Base-by-base conservation (phyloP, 1,140 invertebrate genomes). In the Drosophila teissieri region DNA sequence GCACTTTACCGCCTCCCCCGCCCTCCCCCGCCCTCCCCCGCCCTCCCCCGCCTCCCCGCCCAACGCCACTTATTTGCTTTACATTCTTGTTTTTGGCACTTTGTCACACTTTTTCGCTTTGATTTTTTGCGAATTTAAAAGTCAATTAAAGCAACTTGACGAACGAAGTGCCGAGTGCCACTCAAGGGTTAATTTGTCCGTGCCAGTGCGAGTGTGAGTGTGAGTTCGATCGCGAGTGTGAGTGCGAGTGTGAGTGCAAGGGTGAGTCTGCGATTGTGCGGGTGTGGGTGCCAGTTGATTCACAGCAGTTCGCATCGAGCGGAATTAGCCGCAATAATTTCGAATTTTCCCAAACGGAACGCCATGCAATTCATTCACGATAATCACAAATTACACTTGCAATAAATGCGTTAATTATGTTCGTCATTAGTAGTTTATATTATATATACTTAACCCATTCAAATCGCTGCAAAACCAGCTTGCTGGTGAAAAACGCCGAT, bases 71-170 rank as follows among this genome's bases (percentile, higher is more conserved):
- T 15, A 15, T 15, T 14, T 0, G 7, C 34, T 42, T 14, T 7
- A 46, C 15, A 31, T 15, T 34, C 37, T 51, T 67, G 44, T 75
- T 75, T 75, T 58, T 39, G 75, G 74, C 74, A 78, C 76, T 78
- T 78, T 76, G 83, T 79, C 74, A 73, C 68, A 73, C 73, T 75
- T 65, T 78, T 84, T 77, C 64, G 76, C 84, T 88, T 89, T 88
- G 83, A 88, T 88, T 80, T 89, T 88, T 76, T 82, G 63, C 60
- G 60, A 86, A 83, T 88, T 89, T 88, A 84, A 88, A 88, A 88
- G 84, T 88, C 84, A 88, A 88, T 88, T 88, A 88, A 88, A 88
- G 79, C 84, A 80, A 88, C 83, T 88, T 88, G 83, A 88, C 76
- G 77, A 75, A 56, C 82, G 76, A 62, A 78, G 51, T 72, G 68